Evolutionary conservation across 2,113 vertebrate species (phyloP), one percentile per base, ranked within the genome.

Genomic region (Chauna torquata): DNA sequence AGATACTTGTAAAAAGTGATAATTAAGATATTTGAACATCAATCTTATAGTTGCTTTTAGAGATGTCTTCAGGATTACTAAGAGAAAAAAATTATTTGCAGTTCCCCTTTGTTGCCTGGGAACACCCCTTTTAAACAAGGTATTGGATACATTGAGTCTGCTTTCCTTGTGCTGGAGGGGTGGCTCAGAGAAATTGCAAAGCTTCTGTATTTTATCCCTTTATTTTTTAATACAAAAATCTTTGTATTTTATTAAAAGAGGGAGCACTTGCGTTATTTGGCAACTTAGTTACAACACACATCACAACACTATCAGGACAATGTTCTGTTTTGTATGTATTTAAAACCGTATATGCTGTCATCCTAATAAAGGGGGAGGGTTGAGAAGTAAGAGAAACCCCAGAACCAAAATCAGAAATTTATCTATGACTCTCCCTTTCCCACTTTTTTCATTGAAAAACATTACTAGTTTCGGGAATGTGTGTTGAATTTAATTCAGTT

Each of bases 281-380:
- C 40, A 64, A 16, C 38, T 52, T 11, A 17, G 12, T 82, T 70
- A 36, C 5, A 57, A 28, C 20, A 36, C 3, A 22, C 49, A 28
- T 62, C 27, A 44, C 25, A 70, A 40, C 57, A 19, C 36, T 70
- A 27, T 58, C 5, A 9, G 9, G 52, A 44, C 12, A 59, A 11
- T 22, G 6, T 52, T 94, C 58, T 42, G 27, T 66, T 79, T 55
- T 80, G 81, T 20, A 2, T 17, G 11, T 25, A 11, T 50, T 55
- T 75, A 42, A 88, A 58, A 10, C 54, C 30, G 10, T 20, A 4
- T 28, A 15, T 0, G 0, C 24, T 27, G 2, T 75, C 20, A 25
- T 57, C 49, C 25, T 28, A 30, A 25, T 34, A 86, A 61, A 47
- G 12, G 17, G 45, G 38, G 5, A 55, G 6, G 9, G 15, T 42